phyloP scores from a whole-genome alignment of 2,797 vertebrate genomes.

The Carduelis carduelis region DNA sequence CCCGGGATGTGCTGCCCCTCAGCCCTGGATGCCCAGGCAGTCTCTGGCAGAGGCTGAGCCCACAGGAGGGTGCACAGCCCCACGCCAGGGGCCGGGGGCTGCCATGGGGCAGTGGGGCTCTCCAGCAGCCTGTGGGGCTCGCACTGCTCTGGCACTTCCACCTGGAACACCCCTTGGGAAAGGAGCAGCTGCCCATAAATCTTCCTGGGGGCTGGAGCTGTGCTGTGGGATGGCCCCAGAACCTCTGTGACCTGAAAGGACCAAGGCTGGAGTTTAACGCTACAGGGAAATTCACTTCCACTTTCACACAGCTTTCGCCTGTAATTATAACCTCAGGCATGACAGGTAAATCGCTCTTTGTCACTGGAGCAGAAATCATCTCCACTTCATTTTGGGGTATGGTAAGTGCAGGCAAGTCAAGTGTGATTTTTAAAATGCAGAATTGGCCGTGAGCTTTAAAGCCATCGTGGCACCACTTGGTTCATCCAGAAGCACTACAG shows the following conservation, averaged over 20 bases:
- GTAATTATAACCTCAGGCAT: background rate
- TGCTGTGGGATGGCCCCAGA: background rate
- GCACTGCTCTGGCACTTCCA: background rate
- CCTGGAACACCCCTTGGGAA: background rate
- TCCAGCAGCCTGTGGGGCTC: background rate
- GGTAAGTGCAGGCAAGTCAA: background rate
- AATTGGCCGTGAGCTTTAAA: background rate
- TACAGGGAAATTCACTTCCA: background rate
- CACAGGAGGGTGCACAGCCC: fast-evolving
- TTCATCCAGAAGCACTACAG: background rate
- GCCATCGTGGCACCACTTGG: fast-evolving
- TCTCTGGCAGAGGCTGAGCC: background rate
- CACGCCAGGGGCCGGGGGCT: background rate
- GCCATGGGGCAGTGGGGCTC: background rate
- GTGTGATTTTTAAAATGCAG: background rate
- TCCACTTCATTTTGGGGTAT: background rate
- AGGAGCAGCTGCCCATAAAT: background rate
- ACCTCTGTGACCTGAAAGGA: background rate
- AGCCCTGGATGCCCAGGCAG: background rate
- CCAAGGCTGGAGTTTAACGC: background rate
- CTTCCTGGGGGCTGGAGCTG: background rate
- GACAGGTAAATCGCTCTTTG: background rate
- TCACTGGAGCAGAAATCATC: background rate
- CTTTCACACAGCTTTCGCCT: background rate
- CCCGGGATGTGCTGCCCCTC: background rate